Conservation (phyloP, 2,113 vertebrate genomes). For the Neotoma lepida region DNA sequence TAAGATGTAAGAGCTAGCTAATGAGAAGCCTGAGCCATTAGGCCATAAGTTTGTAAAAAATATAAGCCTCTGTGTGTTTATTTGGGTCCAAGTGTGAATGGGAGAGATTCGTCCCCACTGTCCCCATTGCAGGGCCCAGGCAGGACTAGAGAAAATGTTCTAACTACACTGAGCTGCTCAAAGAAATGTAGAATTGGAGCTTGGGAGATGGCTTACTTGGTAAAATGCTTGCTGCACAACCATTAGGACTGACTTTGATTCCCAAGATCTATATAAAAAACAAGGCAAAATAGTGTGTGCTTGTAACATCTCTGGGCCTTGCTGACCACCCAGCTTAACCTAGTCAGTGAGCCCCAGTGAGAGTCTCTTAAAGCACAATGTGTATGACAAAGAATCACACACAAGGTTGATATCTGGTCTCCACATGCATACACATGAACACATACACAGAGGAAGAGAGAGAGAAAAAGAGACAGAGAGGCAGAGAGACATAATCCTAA, state of each 20-base stretch:
- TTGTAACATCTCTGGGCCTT: not conserved
- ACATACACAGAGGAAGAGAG: not conserved
- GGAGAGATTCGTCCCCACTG: no score
- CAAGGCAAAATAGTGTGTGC: not conserved
- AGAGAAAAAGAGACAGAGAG: not conserved
- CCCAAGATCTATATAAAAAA: not conserved
- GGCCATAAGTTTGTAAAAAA: no score
- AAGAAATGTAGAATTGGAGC: not conserved
- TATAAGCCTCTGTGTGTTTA: no score
- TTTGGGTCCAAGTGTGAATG: no score
- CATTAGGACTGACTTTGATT: not conserved
- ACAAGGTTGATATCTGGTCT: not conserved
- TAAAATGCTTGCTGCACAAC: not conserved
- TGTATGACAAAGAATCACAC: not conserved
- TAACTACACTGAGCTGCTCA: constrained; percentile 45
- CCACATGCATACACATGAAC: not conserved
- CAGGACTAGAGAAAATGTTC: no score
- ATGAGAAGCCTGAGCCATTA: no score
- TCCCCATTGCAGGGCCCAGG: no score
- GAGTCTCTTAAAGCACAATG: not conserved
- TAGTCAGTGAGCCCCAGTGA: not conserved
- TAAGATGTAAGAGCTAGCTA: no score
- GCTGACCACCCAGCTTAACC: not conserved
- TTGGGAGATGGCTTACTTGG: not conserved
- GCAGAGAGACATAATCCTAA: not conserved